A percentile compares a stretch with the other conserved stretches of the same genome.
Conservation (phyloP, 1,140 invertebrate species). For the Magallana ariakensis region DNA sequence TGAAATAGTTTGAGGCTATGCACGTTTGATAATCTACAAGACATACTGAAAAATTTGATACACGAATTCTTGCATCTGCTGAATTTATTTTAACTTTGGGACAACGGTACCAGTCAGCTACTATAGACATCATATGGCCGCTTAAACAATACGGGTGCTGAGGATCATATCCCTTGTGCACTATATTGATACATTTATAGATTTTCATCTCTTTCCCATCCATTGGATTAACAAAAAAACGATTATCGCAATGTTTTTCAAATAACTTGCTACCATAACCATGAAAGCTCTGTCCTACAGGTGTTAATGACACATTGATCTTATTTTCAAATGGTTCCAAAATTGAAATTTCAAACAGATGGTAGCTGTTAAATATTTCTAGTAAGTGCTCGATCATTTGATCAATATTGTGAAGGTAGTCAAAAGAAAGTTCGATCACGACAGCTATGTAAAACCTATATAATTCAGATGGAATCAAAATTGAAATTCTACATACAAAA, state of each 20-base stretch:
- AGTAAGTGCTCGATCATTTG: not conserved
- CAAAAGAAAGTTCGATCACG: not conserved
- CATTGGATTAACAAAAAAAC: not conserved
- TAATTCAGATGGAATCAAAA: not conserved
- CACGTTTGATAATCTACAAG: not conserved
- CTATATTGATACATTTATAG: not conserved
- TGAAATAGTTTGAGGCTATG: not conserved
- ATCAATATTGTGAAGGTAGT: not conserved
- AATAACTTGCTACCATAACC: not conserved
- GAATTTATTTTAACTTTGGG: not conserved
- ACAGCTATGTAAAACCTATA: not conserved
- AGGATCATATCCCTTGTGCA: no score
- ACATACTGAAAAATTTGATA: slow-evolving; percentile 2
- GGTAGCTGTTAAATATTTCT: not conserved
- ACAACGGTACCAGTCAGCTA: slow-evolving; percentile 11
- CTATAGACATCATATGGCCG: not conserved
- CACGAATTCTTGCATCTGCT: not conserved
- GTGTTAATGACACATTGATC: not conserved
- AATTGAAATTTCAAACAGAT: not conserved
- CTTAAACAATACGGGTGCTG: not conserved
- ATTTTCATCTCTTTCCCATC: not conserved
- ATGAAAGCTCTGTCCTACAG: not conserved
- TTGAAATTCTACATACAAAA: not conserved
- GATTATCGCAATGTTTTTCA: not conserved
- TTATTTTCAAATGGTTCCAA: not conserved